Evolutionary conservation across 2,113 vertebrate genomes (phyloP).

Genomic region (Neogale vison): DNA sequence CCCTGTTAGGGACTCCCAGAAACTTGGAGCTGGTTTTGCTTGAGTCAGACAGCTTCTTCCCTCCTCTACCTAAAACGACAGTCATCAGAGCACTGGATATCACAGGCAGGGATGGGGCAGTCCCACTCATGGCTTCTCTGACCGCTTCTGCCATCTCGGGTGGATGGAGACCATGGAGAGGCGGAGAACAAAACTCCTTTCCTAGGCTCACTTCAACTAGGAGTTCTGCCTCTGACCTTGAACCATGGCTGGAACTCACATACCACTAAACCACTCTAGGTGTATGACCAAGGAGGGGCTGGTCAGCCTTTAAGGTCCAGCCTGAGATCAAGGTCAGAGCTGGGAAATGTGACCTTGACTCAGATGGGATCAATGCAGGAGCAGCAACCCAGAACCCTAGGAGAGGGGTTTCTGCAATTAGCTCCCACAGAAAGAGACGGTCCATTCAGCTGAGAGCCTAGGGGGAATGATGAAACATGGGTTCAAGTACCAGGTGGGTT

Average conservation of each 20-base stretch:
- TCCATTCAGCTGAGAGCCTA: not conserved
- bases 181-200: too few relatives aligned
- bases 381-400: not conserved
- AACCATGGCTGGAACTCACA: not conserved
- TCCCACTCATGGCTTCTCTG: not conserved
- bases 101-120: not conserved
- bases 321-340: fast-evolving
- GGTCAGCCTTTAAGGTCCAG: too few relatives aligned
- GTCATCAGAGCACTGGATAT: fast-evolving
- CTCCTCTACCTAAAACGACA: fast-evolving
- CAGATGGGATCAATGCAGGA: not conserved
- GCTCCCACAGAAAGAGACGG: not conserved
- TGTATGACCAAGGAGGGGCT: not conserved
- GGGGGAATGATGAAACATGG: not conserved
- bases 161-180: not conserved
- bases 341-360: not conserved
- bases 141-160: not conserved
- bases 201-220: not conserved
- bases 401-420: not conserved
- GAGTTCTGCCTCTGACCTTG: not conserved
- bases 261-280: not conserved
- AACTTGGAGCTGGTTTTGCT: not conserved
- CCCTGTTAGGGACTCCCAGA: not conserved
- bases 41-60: fast-evolving
- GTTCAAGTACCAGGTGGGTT: not conserved